Percentiles rank a stretch among this genome's conserved stretches.
Evolutionary conservation across 2,113 vertebrate genomes (phyloP).

Genomic region (Heliornis fulica): DNA sequence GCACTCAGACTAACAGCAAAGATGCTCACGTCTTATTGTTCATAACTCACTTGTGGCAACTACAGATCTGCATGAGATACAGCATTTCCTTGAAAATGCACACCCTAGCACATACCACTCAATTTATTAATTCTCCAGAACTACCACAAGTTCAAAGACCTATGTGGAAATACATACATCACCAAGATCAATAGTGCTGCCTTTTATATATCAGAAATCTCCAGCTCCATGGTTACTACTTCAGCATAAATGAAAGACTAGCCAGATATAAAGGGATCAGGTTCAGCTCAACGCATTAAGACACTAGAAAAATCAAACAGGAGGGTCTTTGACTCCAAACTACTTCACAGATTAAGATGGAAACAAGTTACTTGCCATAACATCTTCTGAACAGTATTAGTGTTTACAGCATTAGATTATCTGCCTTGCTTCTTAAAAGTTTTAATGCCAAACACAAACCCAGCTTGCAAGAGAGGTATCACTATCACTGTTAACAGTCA

Average conservation of each 20-base stretch:
- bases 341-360: background rate
- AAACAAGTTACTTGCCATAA: background rate
- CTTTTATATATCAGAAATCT: background rate
- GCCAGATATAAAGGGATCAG: background rate
- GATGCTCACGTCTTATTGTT: accelerated
- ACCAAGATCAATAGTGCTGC: constrained; percentile 10
- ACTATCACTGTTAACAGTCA: background rate
- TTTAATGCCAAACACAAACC: background rate
- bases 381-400: background rate
- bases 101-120: background rate
- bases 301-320: background rate
- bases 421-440: background rate
- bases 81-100: background rate
- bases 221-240: background rate
- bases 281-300: background rate
- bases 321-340: background rate
- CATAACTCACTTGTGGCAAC: background rate
- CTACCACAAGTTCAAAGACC: background rate
- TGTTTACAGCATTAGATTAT: background rate
- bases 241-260: background rate
- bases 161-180: background rate
- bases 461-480: background rate
- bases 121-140: background rate
- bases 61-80: background rate
- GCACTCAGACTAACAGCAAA: background rate